Conservation (phyloP, 2,113 vertebrate species). For the Limanda limanda region DNA sequence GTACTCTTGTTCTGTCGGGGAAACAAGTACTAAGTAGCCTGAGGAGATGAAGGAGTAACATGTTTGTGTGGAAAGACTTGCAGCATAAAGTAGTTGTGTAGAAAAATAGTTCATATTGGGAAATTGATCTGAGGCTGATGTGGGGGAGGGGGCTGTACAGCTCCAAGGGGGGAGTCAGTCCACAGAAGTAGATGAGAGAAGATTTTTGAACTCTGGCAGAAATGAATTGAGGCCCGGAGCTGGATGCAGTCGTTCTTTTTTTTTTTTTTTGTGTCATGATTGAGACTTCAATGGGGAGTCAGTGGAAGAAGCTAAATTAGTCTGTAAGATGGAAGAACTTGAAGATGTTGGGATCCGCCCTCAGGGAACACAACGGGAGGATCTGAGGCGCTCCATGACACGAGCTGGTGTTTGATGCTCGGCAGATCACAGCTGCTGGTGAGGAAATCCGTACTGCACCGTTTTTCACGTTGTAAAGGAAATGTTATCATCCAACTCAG, state of each 20-base stretch:
- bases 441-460: too few relatives aligned
- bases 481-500: neutral
- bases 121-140: neutral
- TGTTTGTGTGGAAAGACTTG: neutral
- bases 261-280: conserved; percentile 23
- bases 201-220: conserved; percentile 10
- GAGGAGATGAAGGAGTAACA: neutral
- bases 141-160: neutral
- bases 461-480: neutral
- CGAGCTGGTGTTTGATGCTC: neutral
- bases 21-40: neutral
- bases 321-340: conserved; percentile 21
- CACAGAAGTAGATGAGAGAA: neutral
- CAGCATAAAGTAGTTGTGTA: neutral
- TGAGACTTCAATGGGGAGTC: conserved; percentile 21
- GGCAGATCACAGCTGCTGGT: too few relatives aligned
- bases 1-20: neutral
- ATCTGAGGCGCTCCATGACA: conserved; percentile 10
- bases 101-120: neutral
- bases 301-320: conserved; percentile 34
- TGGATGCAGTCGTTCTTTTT: neutral
- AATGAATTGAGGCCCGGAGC: conserved; percentile 3
- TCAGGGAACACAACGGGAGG: conserved; percentile 5
- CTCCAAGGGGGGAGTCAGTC: neutral
- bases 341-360: conserved; percentile 4